Percentiles rank a stretch among this genome's conserved stretches.
phyloP scores from a whole-genome alignment of 2,888 invertebrate genomes.

The Megamerina dolium region DNA sequence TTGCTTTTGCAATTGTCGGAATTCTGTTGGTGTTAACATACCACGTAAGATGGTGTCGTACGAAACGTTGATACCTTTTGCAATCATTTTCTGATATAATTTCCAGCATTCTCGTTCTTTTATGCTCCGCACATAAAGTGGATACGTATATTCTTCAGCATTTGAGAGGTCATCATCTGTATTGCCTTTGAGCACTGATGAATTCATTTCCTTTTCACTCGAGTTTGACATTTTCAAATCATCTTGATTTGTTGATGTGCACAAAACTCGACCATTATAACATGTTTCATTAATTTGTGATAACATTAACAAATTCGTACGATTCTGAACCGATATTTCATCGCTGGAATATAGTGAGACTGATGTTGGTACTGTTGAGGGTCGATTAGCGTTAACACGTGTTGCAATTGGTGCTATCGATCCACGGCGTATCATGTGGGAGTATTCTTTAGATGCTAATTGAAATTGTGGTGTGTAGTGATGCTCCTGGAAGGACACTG shows the following conservation, averaged over 20 bases:
- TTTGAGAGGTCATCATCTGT: conserved; percentile 2
- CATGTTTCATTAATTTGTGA: neutral
- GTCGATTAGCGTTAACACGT: conserved; percentile 43
- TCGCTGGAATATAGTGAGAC: conserved; percentile 39
- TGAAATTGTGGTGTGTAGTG: conserved; percentile 42
- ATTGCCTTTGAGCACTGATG: neutral
- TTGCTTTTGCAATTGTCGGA: conserved; percentile 56
- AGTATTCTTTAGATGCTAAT: conserved; percentile 43
- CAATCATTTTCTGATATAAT: conserved; percentile 61
- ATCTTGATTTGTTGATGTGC: neutral
- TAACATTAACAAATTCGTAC: neutral
- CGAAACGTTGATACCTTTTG: conserved; percentile 61
- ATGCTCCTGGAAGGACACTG: conserved; percentile 50
- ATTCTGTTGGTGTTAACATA: conserved; percentile 67
- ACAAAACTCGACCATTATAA: neutral
- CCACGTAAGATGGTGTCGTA: conserved; percentile 66
- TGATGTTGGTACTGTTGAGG: conserved; percentile 48
- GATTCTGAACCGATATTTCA: neutral
- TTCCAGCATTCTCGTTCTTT: conserved; percentile 65
- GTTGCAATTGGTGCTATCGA: conserved; percentile 47
- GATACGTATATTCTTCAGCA: conserved; percentile 35
- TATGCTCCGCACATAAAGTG: conserved; percentile 52
- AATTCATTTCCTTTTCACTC: conserved; percentile 3
- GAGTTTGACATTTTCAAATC: no score
- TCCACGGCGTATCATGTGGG: conserved; percentile 44